These are phyloP conservation scores for Carapus acus DNA, from an alignment of 2,797 vertebrate species.

Conservation along the genomic window DNA sequence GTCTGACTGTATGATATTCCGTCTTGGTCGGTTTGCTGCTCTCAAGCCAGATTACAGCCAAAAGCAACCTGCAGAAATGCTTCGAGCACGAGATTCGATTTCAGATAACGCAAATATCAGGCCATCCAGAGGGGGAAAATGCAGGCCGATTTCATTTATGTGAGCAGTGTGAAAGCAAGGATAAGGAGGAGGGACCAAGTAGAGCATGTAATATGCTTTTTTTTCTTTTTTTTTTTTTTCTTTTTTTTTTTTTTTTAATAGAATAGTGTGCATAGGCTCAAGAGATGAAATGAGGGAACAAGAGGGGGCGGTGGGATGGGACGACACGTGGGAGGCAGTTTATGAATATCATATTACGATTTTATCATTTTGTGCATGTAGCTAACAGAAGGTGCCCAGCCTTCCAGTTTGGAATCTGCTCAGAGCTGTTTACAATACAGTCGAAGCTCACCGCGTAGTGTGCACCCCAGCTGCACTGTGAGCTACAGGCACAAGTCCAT, in stretches of 20 bases:
- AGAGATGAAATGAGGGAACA: slow-evolving; percentile 42
- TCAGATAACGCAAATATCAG: slow-evolving; percentile 69
- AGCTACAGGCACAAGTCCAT: slow-evolving; percentile 44
- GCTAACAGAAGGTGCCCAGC: slow-evolving; percentile 58
- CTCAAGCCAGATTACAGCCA: slow-evolving; percentile 64
- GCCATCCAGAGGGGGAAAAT: slow-evolving; percentile 58
- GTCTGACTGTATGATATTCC: slow-evolving; percentile 60
- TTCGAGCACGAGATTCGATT: slow-evolving; percentile 67
- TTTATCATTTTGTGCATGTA: slow-evolving; percentile 63
- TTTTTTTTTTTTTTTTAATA: no score
- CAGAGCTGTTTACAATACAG: slow-evolving; percentile 43
- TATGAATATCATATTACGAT: slow-evolving; percentile 68
- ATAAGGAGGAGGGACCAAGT: slow-evolving; percentile 55
- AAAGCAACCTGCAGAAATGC: slow-evolving; percentile 48
- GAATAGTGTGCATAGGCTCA: slow-evolving; percentile 42
- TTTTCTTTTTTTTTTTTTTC: no score
- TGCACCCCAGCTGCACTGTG: slow-evolving; percentile 32
- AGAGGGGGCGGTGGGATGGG: slow-evolving; percentile 41
- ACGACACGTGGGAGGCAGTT: slow-evolving; percentile 60
- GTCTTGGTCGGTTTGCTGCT: slow-evolving; percentile 56
- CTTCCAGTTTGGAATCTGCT: slow-evolving; percentile 49
- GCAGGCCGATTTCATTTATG: slow-evolving; percentile 66
- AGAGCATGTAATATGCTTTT: slow-evolving; percentile 54
- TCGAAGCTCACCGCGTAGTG: slow-evolving; percentile 37
- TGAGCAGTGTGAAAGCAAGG: slow-evolving; percentile 55